Percentiles rank a stretch among this genome's conserved stretches.
Conservation (phyloP, 2,797 vertebrate genomes). For the Xiphorhynchus erythropygius region DNA sequence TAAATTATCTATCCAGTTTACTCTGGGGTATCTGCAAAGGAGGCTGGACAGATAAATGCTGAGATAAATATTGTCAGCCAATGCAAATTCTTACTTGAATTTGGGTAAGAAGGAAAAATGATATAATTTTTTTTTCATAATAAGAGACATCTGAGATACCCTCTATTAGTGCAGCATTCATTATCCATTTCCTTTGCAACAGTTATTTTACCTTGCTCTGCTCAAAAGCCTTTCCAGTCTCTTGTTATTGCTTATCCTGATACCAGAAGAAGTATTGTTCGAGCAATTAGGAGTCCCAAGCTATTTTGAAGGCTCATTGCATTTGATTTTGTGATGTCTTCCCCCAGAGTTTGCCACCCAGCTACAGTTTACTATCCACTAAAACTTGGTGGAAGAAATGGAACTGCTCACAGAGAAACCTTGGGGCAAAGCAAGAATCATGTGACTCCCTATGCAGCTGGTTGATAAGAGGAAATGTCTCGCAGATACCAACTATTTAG, state of each 20-base stretch:
- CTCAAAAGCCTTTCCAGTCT: slow-evolving; percentile 19
- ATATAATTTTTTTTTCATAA: neutral
- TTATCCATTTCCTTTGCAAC: neutral
- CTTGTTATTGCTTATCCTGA: neutral
- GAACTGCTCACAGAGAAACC: neutral
- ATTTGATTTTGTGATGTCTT: slow-evolving; percentile 5
- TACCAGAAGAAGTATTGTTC: neutral
- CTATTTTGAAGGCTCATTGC: neutral
- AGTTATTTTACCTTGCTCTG: neutral
- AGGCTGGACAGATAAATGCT: neutral
- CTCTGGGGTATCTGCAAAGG: neutral
- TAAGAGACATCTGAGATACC: neutral
- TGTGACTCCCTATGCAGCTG: neutral
- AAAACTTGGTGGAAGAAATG: neutral
- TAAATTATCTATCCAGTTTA: neutral
- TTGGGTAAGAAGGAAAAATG: neutral
- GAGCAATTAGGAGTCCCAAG: neutral
- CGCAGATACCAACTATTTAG: neutral
- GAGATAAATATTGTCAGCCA: neutral
- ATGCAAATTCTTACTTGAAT: neutral
- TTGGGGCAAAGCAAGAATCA: neutral
- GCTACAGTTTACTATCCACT: neutral
- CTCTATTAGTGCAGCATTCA: neutral
- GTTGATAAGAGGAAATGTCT: neutral
- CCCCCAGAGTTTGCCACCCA: neutral